Evolutionary conservation across 1,140 invertebrate genomes (phyloP).

Genomic region (Maniola jurtina): DNA sequence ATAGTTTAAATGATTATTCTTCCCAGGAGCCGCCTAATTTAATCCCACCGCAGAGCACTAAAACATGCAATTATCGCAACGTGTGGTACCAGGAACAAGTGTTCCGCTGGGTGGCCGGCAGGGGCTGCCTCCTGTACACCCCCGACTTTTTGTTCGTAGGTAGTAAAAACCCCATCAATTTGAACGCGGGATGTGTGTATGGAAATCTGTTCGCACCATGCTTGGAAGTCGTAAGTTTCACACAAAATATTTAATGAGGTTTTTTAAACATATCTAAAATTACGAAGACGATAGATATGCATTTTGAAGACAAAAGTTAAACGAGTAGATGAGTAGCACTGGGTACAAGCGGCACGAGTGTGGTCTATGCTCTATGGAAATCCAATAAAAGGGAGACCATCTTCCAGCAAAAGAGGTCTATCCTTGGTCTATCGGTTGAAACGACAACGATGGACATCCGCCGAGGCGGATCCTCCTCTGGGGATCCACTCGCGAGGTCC

Average conservation of each 20-base stretch:
- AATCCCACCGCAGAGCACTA: slow-evolving; percentile 44
- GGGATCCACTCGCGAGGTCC: too few species aligned
- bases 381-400: too few species aligned
- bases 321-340: too few species aligned
- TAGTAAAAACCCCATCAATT: slow-evolving; percentile 52
- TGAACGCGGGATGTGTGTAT: slow-evolving; percentile 55
- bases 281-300: too few species aligned
- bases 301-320: too few species aligned
- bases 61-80: slow-evolving; percentile 61
- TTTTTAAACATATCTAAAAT: too few species aligned
- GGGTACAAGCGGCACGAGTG: too few species aligned
- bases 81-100: slow-evolving; percentile 60
- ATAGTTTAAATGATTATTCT: not conserved
- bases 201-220: slow-evolving; percentile 57
- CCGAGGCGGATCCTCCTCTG: too few species aligned
- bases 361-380: too few species aligned
- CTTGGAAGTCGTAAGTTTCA: slow-evolving; percentile 60
- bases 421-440: too few species aligned
- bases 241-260: not conserved
- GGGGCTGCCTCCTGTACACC: slow-evolving; percentile 63
- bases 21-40: slow-evolving; percentile 52
- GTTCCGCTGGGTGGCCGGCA: slow-evolving; percentile 62
- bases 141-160: slow-evolving; percentile 57
- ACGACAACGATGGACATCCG: too few species aligned
- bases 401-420: too few species aligned